Evolutionary conservation across 2,888 invertebrate species (phyloP), one percentile per base, ranked within the genome.

Genomic region (Zhuqinia jingwanae): DNA sequence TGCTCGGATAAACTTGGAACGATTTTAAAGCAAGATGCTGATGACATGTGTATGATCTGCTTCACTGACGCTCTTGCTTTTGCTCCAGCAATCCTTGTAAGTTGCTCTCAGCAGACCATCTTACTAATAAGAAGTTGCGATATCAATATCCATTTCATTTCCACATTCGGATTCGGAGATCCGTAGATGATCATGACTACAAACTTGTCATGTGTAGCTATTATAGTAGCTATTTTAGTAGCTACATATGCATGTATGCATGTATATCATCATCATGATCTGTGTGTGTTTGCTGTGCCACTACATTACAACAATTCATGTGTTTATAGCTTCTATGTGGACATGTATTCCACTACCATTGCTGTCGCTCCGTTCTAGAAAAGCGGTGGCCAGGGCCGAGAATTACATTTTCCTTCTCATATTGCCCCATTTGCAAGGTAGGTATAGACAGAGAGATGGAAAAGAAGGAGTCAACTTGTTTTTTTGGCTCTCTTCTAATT

Each of bases 21-120:
- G 13, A 88, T 90, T 17, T 93, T 99, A 76, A 96, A 97, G 17
- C 99, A 99, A 93, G 99, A 99, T 92, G 97, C 97, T 0, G 99
- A 99, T 92, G 99, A 99, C 92, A 98, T 99, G 97, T 99, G 99
- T 93, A 99, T 99, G 97, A 97, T 99, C 91, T 99, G 99, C 92
- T 99, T 99, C 93, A 98, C 98, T 0, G 99, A 99, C 92, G 98
- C 99, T 0, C 93, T 99, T 58, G 96, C 98, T 42, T 98, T 97
- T 89, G 98, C 99, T 0, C 99, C 99, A 11, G 97, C 98, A 1
- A 95, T 99, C 92, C 96, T 97, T 94, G 96, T 96, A 92, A 91
- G 68, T 68, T 42, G 17, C 30, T 42, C n/a, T n/a, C 13, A 63
- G n/a, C n/a, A n/a, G n/a, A n/a, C n/a, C 63, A 30, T n/a, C 63